Conservation (phyloP, 2,797 vertebrate genomes). For the Hydrocynus forskahlii region DNA sequence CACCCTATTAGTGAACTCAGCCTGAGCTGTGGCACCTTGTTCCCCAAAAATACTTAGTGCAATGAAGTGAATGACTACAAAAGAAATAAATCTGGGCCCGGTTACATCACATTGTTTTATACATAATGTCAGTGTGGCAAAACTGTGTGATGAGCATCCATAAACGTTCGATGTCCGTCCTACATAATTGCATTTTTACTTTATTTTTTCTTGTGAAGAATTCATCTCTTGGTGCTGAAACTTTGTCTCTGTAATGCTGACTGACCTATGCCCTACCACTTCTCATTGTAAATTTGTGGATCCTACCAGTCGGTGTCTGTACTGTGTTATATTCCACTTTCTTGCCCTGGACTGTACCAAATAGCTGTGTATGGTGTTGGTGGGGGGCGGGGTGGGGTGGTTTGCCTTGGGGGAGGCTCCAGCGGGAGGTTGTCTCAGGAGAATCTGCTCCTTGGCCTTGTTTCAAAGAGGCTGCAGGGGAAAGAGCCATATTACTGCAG, state of each 20-base stretch:
- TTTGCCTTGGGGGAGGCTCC: conserved; percentile 56
- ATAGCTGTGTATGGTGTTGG: conserved; percentile 46
- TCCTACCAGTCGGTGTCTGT: conserved; percentile 57
- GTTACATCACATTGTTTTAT: conserved; percentile 36
- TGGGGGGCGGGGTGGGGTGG: conserved; percentile 35
- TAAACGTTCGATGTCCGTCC: conserved; percentile 24
- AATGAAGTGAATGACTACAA: conserved; percentile 1
- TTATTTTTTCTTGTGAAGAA: conserved; percentile 21
- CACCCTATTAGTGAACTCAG: conserved; percentile 35
- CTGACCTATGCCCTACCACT: conserved; percentile 1
- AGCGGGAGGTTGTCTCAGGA: conserved; percentile 57
- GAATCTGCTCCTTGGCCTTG: conserved; percentile 51
- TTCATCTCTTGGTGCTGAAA: conserved; percentile 72
- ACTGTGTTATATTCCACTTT: conserved; percentile 65
- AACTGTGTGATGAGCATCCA: conserved; percentile 18
- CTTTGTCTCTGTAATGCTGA: conserved; percentile 41
- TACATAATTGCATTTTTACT: conserved; percentile 18
- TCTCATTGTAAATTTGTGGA: conserved; percentile 45
- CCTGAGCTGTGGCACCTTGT: conserved; percentile 32
- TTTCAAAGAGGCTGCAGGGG: conserved; percentile 50
- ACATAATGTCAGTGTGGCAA: conserved; percentile 19
- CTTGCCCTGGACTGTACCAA: conserved; percentile 62
- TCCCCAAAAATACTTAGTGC: conserved; percentile 18
- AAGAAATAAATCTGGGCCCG: conserved; percentile 34
- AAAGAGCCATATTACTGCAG: conserved; percentile 55